A percentile compares a stretch with the other conserved stretches of the same genome.
phyloP scores from a whole-genome alignment of 2,797 vertebrate species.

The Nasua narica region DNA sequence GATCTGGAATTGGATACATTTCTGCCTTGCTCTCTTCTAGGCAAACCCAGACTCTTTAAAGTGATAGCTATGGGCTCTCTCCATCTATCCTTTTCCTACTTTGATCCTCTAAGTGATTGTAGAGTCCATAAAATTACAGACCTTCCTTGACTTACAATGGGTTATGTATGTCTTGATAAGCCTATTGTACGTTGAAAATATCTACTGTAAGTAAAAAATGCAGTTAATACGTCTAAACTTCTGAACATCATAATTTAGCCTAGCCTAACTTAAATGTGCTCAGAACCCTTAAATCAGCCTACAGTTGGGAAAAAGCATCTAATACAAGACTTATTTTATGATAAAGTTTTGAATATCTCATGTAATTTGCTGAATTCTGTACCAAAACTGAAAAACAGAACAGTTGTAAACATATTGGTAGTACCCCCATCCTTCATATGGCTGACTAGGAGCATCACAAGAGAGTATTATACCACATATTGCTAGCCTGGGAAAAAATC shows the following conservation, averaged over 20 bases:
- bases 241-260: background rate
- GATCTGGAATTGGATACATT: background rate
- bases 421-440: background rate
- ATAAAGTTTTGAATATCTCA: background rate
- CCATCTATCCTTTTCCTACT: conserved; percentile 4
- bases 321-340: background rate
- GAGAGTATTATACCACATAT: background rate
- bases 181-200: background rate
- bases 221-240: background rate
- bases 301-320: background rate
- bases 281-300: background rate
- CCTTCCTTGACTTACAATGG: background rate
- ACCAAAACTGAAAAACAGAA: background rate
- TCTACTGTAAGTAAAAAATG: background rate
- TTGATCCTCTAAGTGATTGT: background rate
- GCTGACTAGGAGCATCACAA: background rate
- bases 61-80: background rate
- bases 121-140: conserved; percentile 1
- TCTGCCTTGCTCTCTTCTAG: background rate
- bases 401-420: background rate
- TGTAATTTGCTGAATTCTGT: background rate
- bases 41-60: background rate
- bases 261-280: background rate
- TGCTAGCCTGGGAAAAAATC: background rate
- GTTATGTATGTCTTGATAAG: background rate